Evolutionary conservation across 2,113 vertebrate genomes (phyloP), one percentile per base, ranked within the genome.

Genomic region (Brachypteracias leptosomus): DNA sequence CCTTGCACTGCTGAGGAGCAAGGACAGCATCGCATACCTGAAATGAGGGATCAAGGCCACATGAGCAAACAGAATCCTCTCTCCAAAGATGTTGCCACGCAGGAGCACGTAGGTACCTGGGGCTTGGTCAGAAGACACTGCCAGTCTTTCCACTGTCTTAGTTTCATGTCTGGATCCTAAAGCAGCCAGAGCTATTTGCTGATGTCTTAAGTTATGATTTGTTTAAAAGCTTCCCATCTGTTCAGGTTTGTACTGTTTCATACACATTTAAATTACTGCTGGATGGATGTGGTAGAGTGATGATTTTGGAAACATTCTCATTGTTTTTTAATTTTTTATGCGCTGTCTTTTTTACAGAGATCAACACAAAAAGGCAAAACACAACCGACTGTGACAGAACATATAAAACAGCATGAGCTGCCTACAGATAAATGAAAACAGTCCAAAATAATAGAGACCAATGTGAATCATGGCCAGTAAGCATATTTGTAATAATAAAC

Each of bases 341-440:
- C 66, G 42, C 59, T 82, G 16, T 42, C 44, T 44, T 85, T 94
- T 96, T 93, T 76, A 84, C 79, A 81, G 79, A 85, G 47, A 95
- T 91, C 95, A 94, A 89, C 95, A 95, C 65, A 94, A 82, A 96
- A 92, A 94, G 78, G 51, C 81, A 94, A 95, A 96, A 88, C 62
- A 96, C 68, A 95, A 92, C 89, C 72, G 95, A 93, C 90, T 85
- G 73, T 94, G 95, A 95, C 82, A 95, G 88, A 88, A 96, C 61
- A 82, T 79, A 95, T 78, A 94, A 91, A 94, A 57, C 87, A 94
- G 91, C 87, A 93, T 89, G 73, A 94, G 75, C 93, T 97, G 95
- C 90, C 94, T 90, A 84, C 85, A 93, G 89, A 95, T 66, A 94
- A 94, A 93, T 92, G 68, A 92, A 92, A 92, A 62, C 91, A 82